Percentiles rank a stretch among this genome's conserved stretches.
phyloP scores from a whole-genome alignment of 2,888 invertebrate genomes.

The Calliopum simillimum region DNA sequence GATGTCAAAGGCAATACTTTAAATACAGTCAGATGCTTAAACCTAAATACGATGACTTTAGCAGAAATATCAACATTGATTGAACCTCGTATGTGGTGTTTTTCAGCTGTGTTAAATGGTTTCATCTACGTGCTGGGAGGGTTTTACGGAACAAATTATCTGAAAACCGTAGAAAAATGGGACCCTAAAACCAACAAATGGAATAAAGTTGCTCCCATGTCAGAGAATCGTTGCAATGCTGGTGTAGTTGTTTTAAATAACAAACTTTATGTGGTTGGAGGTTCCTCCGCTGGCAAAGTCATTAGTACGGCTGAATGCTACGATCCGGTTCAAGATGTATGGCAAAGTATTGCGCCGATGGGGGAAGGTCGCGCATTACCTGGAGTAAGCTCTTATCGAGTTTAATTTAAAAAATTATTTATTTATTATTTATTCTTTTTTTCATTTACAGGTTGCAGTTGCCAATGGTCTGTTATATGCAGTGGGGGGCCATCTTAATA shows the following conservation, averaged over 20 bases:
- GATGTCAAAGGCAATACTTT: conserved; percentile 84
- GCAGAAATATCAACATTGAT: conserved; percentile 87
- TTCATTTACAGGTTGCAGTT: conserved; percentile 74
- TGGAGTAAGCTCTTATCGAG: conserved; percentile 73
- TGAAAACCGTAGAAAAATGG: conserved; percentile 93
- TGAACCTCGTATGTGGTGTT: conserved; percentile 85
- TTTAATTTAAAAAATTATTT: not conserved
- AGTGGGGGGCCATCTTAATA: conserved; percentile 92
- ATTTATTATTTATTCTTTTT: not conserved
- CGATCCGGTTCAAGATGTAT: conserved; percentile 77
- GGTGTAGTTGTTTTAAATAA: conserved; percentile 88
- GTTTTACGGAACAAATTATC: conserved; percentile 87
- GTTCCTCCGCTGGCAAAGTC: conserved; percentile 90
- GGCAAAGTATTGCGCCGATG: conserved; percentile 91
- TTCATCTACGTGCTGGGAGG: conserved; percentile 95
- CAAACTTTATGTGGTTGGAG: conserved; percentile 91
- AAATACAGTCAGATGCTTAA: conserved; percentile 91
- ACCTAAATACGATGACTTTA: conserved; percentile 84
- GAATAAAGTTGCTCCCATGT: conserved; percentile 92
- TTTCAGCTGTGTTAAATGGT: conserved; percentile 80
- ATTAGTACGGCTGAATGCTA: conserved; percentile 90
- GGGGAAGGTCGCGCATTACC: conserved; percentile 87
- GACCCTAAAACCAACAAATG: conserved; percentile 89
- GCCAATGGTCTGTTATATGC: conserved; percentile 91
- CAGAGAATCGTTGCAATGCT: conserved; percentile 84